These are phyloP conservation scores for Trachelus troglodyta DNA, from an alignment of 2,888 invertebrate species.

Conservation along the genomic window DNA sequence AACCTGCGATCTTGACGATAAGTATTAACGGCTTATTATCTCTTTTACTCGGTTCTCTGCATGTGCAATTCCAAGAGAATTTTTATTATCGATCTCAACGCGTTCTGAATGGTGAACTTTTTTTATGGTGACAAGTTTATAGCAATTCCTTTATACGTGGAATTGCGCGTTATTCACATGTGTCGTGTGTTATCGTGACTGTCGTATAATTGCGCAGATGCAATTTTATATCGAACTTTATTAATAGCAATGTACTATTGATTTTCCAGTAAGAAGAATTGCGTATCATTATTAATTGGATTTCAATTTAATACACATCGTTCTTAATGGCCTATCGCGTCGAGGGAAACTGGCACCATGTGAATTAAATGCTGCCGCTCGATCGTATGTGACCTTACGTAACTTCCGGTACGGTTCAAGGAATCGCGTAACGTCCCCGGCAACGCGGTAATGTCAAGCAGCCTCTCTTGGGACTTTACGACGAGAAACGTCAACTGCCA, in stretches of 20 bases:
- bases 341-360: neutral
- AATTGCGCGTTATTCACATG: no score
- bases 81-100: neutral
- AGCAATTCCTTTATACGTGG: no score
- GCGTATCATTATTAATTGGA: neutral
- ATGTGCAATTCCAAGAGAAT: constrained; percentile 39
- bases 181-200: no score
- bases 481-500: constrained; percentile 31
- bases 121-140: no score
- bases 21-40: constrained; percentile 57
- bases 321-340: neutral
- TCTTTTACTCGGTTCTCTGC: constrained; percentile 27
- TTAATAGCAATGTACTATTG: neutral
- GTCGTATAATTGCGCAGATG: neutral
- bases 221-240: neutral
- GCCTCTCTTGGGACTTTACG: constrained; percentile 31
- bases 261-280: neutral
- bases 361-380: neutral
- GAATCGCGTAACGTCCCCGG: neutral
- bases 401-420: neutral
- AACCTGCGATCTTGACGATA: constrained; percentile 56
- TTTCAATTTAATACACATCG: neutral
- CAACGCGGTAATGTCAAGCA: neutral
- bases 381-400: neutral
- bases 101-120: no score